Evolutionary conservation across 2,113 vertebrate species (phyloP), one percentile per base, ranked within the genome.

Genomic region (Pleuronectes platessa): DNA sequence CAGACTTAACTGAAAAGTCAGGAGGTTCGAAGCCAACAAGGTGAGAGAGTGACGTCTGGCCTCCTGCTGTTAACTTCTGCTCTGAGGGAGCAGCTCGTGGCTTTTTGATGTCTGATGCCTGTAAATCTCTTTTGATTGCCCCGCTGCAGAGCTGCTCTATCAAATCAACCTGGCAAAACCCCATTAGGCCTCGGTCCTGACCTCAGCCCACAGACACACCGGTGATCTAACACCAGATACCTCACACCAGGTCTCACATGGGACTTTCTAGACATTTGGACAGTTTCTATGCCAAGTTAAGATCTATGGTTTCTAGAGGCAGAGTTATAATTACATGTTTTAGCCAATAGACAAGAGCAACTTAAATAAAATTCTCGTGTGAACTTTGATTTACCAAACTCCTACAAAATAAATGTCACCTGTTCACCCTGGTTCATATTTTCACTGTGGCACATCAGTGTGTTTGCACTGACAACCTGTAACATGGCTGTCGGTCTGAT

Each of bases 141-240:
- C 40, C 68, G 76, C 76, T 74, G 61, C 75, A 71, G 78, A 8
- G 45, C 55, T 35, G 68, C 60, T 88, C 76, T 64, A 89, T 88
- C 78, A 78, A 83, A 87, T 90, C 81, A 87, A 61, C 81, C 78
- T 78, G 80, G 78, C 61, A 74, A 61, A 75, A 56, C 21, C 71
- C 49, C 71, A 80, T 86, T 78, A 88, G 63, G 63, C 59, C 26
- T n/a, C 23, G 56, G 60, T 5, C 70, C 67, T 59, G 68, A 72
- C 60, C 14, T 40, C 56, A 21, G 40, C 12, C 40, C 24, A 62
- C 69, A 82, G 79, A 75, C 69, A 66, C 11, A 11, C 23, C 24
- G 56, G 71, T 80, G 67, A 78, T 81, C 55, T 61, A 79, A 74
- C 59, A 69, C 40, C 84, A 77, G 74, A 87, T 45, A n/a, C 60